Conservation (phyloP, 2,113 vertebrate genomes). For the Oriolus oriolus region DNA sequence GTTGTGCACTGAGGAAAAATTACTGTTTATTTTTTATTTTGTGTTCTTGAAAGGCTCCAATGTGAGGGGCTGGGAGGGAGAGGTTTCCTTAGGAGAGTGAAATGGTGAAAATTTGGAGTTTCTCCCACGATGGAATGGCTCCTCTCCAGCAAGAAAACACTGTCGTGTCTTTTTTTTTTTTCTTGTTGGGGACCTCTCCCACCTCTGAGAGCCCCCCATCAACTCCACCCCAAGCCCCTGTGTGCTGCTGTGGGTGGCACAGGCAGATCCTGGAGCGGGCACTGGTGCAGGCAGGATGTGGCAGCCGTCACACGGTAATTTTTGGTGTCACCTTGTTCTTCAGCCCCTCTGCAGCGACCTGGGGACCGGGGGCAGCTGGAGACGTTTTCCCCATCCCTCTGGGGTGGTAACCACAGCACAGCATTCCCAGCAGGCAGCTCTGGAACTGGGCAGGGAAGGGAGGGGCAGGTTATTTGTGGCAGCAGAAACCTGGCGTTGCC, state of each 20-base stretch:
- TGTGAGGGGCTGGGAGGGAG: neutral
- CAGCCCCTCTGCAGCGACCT: neutral
- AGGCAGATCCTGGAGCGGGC: neutral
- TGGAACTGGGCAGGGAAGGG: conserved; percentile 51
- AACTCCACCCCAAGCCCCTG: neutral
- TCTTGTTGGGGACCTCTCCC: neutral
- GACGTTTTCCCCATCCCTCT: neutral
- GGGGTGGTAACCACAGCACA: conserved; percentile 41
- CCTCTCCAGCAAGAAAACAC: neutral
- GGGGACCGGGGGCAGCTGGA: neutral
- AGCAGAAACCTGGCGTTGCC: rapidly evolving
- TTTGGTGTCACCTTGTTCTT: conserved; percentile 2
- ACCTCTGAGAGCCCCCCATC: rapidly evolving
- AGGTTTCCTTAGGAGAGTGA: neutral
- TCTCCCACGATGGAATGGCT: rapidly evolving
- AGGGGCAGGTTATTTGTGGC: neutral
- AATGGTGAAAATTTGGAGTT: neutral
- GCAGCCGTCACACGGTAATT: neutral
- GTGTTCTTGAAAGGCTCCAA: neutral
- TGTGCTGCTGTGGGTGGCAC: neutral
- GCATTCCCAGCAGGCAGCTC: conserved; percentile 56
- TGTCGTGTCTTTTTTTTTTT: rapidly evolving
- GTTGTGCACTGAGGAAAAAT: neutral
- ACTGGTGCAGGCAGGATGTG: neutral
- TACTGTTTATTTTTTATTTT: neutral